Base-by-base conservation (phyloP, 1,140 invertebrate genomes). In the Zophobas atratus region DNA sequence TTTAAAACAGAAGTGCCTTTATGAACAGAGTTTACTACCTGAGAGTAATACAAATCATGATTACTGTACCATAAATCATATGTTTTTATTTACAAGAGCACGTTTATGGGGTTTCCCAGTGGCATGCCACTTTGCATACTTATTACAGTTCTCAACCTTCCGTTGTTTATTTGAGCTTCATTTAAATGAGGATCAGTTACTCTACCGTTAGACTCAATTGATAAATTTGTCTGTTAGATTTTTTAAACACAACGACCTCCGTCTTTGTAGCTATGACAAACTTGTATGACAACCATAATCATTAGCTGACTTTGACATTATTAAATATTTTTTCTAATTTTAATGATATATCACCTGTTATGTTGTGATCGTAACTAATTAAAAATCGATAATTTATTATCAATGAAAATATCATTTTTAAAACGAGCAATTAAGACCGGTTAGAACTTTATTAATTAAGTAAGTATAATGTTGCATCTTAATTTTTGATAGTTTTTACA, bases 331-430 rank as follows among this genome's bases (percentile, higher is more conserved):
- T 67, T 67, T 67, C 60, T 67, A 67, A 67, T 67, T 63, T 67
- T 67, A 67, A 67, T 67, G 60, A 67, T 67, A 67, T 67, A 67
- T 67, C 39, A 67, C 60, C 60, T 67, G 60, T 33, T 67, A 67
- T 67, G 38, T 43, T 67, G 60, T 46, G 38, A 60, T 67, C 43
- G 35, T 67, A 39, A 20, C 1, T 67, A 67, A 67, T 67, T 67
- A 67, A 67, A 63, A 67, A 67, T 41, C 39, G 8, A 67, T 60
- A 38, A 60, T 60, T 60, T 60, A 60, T 60, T 41, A 60, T 35
- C 38, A 36, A 39, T 38, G 35, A 60, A 60, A 38, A 60, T 8
- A 46, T 3, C 8, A 46, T 46, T 8, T 20, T 20, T 20, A 20
- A 20, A 20, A 20, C 20, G 20, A 20, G 20, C 20, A 20, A 20